These are phyloP conservation scores for Etheostoma perlongum DNA, from an alignment of 2,797 vertebrate genomes.

Conservation along the genomic window DNA sequence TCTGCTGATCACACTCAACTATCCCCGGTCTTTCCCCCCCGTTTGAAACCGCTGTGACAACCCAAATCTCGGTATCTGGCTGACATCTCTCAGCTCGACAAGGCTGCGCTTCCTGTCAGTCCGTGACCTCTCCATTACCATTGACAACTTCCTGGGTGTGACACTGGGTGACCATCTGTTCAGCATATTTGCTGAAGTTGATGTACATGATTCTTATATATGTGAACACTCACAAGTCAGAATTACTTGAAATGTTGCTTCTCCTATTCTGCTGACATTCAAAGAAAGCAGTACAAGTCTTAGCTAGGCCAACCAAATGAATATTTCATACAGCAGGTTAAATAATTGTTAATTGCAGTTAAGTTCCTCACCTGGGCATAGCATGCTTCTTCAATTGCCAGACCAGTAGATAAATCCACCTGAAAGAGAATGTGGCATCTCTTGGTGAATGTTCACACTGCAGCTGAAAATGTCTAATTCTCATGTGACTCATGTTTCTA, in stretches of 20 bases:
- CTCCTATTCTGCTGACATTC: background rate
- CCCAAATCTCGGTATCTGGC: no score
- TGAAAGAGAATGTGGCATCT: slow-evolving; percentile 68
- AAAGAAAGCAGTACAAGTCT: background rate
- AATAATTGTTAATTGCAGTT: background rate
- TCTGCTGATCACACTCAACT: no score
- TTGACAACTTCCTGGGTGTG: no score
- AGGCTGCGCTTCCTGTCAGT: no score
- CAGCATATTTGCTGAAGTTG: no score
- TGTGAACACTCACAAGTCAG: no score
- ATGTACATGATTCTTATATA: no score
- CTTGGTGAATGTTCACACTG: slow-evolving; percentile 1
- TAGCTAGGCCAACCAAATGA: background rate
- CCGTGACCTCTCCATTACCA: no score
- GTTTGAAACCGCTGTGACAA: no score
- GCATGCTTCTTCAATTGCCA: slow-evolving; percentile 98
- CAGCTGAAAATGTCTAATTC: background rate
- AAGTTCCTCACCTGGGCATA: slow-evolving; percentile 91
- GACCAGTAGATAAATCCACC: slow-evolving; percentile 95
- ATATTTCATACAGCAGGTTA: background rate
- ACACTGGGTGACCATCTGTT: no score
- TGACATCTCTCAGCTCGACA: no score
- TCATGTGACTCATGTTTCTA: background rate
- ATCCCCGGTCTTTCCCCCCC: no score
- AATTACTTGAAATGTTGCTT: background rate